A percentile compares a stretch with the other conserved stretches of the same genome.
Evolutionary conservation across 2,797 vertebrate species (phyloP).

Genomic region (Astyanax mexicanus): DNA sequence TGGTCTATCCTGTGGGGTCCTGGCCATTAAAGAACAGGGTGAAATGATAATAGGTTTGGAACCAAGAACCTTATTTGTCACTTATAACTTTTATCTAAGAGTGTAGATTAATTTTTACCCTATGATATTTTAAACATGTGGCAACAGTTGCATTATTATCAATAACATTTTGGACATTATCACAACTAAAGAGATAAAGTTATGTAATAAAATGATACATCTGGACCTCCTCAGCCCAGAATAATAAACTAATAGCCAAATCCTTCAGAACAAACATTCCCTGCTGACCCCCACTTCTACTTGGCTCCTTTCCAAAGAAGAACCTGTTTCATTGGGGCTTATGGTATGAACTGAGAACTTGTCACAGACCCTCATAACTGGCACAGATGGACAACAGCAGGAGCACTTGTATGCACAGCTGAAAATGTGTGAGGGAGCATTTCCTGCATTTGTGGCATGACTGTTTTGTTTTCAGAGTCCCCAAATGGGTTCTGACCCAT

Average conservation of each 20-base stretch:
- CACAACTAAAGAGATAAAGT: too few relatives aligned
- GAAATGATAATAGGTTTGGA: too few relatives aligned
- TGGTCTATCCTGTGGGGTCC: too few relatives aligned
- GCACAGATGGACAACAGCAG: slow-evolving; percentile 42
- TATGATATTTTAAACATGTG: slow-evolving; percentile 60
- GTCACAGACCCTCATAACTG: slow-evolving; percentile 38
- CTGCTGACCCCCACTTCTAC: not conserved
- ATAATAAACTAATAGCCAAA: not conserved
- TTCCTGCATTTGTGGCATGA: slow-evolving; percentile 36
- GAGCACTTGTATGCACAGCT: slow-evolving; percentile 29
- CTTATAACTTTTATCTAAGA: too few relatives aligned
- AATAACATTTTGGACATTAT: too few relatives aligned
- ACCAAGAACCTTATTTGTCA: too few relatives aligned
- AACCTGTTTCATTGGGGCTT: not conserved
- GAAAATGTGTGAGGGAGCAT: slow-evolving; percentile 37
- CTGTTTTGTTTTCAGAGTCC: slow-evolving; percentile 1
- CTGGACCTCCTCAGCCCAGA: not conserved
- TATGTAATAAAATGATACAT: too few relatives aligned
- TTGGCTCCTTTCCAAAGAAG: not conserved
- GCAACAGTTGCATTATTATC: too few relatives aligned
- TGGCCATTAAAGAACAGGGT: too few relatives aligned
- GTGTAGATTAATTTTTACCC: slow-evolving; percentile 52
- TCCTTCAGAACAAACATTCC: not conserved
- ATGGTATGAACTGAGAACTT: slow-evolving; percentile 12
- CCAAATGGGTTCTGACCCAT: not conserved